These are phyloP conservation scores for Drosophila kambysellisi DNA, from an alignment of 2,888 invertebrate species.

Conservation along the genomic window DNA sequence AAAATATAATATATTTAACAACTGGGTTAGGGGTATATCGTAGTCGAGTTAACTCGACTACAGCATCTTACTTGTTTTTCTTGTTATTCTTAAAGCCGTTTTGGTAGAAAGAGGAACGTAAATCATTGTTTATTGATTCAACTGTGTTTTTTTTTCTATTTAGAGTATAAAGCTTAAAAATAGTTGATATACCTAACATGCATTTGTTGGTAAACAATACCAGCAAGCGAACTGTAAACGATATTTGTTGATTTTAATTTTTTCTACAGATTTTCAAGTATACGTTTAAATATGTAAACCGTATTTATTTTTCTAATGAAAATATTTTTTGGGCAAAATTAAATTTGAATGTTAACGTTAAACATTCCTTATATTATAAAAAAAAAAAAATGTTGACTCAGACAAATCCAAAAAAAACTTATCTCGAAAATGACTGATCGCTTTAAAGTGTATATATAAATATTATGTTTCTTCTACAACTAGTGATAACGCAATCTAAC, in stretches of 20 bases:
- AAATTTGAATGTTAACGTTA: not conserved
- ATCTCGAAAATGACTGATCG: not conserved
- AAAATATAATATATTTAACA: no score
- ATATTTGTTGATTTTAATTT: not conserved
- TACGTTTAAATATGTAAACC: not conserved
- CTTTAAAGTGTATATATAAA: not conserved
- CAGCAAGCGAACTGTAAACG: not conserved
- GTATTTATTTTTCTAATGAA: not conserved
- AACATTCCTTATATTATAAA: not conserved
- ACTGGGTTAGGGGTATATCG: no score
- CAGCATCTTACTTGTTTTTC: not conserved
- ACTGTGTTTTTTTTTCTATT: not conserved
- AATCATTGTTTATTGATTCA: not conserved
- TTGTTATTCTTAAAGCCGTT: not conserved
- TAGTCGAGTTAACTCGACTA: no score
- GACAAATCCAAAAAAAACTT: not conserved
- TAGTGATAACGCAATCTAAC: not conserved
- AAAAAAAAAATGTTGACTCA: not conserved
- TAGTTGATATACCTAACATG: not conserved
- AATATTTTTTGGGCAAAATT: not conserved
- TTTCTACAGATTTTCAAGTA: not conserved
- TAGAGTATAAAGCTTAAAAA: not conserved
- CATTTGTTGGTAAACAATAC: not conserved
- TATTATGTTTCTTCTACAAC: not conserved
- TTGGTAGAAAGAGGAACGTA: not conserved